Conservation (phyloP, 2,113 vertebrate species). For the Hystrix cristata region DNA sequence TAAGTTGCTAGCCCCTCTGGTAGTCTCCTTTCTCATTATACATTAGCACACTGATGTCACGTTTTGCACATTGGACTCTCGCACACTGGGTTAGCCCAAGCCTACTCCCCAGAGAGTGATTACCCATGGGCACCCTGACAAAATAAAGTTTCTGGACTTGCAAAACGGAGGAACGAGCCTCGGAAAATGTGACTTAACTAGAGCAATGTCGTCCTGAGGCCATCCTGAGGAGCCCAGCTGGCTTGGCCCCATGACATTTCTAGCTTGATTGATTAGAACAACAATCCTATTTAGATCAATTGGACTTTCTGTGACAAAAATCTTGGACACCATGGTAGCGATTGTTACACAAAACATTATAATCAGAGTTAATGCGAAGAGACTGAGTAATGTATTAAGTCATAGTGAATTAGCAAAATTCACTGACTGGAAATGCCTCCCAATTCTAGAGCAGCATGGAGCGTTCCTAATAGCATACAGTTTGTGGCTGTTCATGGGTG, state of each 20-base stretch:
- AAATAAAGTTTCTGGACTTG: conserved; percentile 62
- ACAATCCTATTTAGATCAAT: conserved; percentile 63
- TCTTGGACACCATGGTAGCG: not conserved
- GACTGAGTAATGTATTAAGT: conserved; percentile 36
- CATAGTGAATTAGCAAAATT: conserved; percentile 60
- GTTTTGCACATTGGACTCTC: not conserved
- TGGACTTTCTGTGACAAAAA: conserved; percentile 53
- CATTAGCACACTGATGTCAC: conserved; percentile 19
- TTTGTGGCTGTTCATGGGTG: conserved; percentile 22
- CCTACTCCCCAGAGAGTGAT: conserved; percentile 19
- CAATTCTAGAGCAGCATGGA: not conserved
- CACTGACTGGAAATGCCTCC: conserved; percentile 50
- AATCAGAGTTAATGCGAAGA: conserved; percentile 53
- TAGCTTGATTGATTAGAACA: conserved; percentile 43
- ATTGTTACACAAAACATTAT: conserved; percentile 46
- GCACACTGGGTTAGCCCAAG: not conserved
- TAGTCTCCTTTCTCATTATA: conserved; percentile 21
- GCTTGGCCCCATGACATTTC: conserved; percentile 55
- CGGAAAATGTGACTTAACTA: conserved; percentile 60
- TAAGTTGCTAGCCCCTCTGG: not conserved
- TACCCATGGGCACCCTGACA: conserved; percentile 6
- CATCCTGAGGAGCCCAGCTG: conserved; percentile 21
- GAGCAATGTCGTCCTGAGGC: conserved; percentile 49
- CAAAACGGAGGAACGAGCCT: conserved; percentile 52
- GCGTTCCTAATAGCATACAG: not conserved